phyloP scores from a whole-genome alignment of 2,113 vertebrate genomes.

The Rhinoderma darwinii region DNA sequence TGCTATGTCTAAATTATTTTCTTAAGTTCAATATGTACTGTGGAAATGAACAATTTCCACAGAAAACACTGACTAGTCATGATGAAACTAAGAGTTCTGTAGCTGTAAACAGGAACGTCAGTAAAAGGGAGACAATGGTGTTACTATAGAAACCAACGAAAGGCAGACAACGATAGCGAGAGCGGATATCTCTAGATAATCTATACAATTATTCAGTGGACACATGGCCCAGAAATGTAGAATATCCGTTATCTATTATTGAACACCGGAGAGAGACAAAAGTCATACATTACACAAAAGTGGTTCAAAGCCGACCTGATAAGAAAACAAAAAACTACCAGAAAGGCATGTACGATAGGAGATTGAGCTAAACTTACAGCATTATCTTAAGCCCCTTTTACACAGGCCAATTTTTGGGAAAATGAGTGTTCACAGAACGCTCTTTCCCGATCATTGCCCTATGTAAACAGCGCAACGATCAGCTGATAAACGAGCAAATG shows the following conservation, averaged over 20 bases:
- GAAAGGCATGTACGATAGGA: not conserved
- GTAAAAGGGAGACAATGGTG: not conserved
- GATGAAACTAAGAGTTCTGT: not conserved
- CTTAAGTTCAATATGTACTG: not conserved
- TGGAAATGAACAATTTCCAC: not conserved
- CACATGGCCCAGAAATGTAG: not conserved
- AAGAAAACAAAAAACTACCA: not conserved
- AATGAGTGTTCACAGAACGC: too few species aligned
- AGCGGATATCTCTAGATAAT: not conserved
- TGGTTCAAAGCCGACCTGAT: not conserved
- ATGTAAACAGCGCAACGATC: too few species aligned
- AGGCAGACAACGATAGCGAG: not conserved
- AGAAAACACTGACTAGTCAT: not conserved
- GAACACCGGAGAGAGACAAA: not conserved
- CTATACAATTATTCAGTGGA: slow-evolving; percentile 3
- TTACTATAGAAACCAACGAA: slow-evolving; percentile 43
- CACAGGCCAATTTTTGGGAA: too few species aligned
- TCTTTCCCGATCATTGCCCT: too few species aligned
- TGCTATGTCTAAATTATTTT: not conserved
- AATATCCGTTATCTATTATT: not conserved
- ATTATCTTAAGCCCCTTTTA: too few species aligned
- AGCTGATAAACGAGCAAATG: too few species aligned
- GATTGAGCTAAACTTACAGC: not conserved
- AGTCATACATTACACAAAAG: not conserved
- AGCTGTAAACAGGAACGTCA: not conserved